A percentile compares a stretch with the other conserved stretches of the same genome.
Evolutionary conservation across 2,888 invertebrate species (phyloP).

Genomic region (Agrotis segetum): DNA sequence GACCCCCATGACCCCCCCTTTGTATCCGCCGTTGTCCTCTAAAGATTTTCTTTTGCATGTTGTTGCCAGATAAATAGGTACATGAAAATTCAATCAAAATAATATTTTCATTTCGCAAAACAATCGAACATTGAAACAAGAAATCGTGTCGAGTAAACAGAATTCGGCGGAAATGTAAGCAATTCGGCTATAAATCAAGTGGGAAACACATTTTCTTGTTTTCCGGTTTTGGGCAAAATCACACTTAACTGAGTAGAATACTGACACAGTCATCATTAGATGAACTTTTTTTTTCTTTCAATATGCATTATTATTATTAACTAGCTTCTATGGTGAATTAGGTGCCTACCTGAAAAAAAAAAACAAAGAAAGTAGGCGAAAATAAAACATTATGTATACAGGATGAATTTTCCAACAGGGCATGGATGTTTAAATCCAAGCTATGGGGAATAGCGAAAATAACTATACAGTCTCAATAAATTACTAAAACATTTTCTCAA

Average conservation of each 20-base stretch:
- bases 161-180: slow-evolving; percentile 42
- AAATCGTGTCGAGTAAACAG: slow-evolving; percentile 24
- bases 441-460: too few species aligned
- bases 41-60: too few species aligned
- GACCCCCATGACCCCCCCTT: too few species aligned
- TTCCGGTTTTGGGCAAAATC: slow-evolving; percentile 33
- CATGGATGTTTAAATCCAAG: too few species aligned
- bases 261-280: slow-evolving; percentile 29
- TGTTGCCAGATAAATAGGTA: too few species aligned
- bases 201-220: slow-evolving; percentile 46
- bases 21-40: too few species aligned
- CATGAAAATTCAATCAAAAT: not conserved
- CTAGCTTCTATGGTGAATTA: slow-evolving; percentile 1
- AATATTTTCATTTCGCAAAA: slow-evolving; percentile 8
- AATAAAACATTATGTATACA: too few species aligned
- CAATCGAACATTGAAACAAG: slow-evolving; percentile 10
- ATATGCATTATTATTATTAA: too few species aligned
- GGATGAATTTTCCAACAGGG: too few species aligned
- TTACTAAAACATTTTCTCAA: not conserved
- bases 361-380: too few species aligned
- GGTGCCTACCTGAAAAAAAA: not conserved
- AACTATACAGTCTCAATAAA: too few species aligned
- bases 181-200: slow-evolving; percentile 48
- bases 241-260: slow-evolving; percentile 16
- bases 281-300: slow-evolving; percentile 34